phyloP scores from a whole-genome alignment of 2,113 vertebrate species.

The Melanerpes aurifrons region DNA sequence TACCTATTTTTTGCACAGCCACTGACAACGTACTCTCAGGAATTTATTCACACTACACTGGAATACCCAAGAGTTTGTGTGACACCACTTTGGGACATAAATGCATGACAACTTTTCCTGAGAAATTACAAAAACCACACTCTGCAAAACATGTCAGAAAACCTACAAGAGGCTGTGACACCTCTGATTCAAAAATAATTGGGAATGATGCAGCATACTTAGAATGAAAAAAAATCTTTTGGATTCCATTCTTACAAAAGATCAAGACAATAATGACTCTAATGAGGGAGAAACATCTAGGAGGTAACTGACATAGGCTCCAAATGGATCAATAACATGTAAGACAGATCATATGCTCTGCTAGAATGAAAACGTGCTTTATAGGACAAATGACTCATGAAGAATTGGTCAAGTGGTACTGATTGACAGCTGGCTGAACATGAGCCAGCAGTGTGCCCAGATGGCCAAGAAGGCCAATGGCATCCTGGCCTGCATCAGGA shows the following conservation, averaged over 20 bases:
- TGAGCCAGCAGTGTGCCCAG: no score
- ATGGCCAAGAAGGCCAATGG: no score
- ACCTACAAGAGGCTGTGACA: background rate
- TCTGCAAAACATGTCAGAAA: background rate
- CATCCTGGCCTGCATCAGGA: no score
- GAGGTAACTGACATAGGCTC: background rate
- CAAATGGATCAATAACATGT: background rate
- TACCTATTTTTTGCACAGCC: background rate
- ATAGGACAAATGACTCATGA: slow-evolving; percentile 29
- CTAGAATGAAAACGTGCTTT: background rate
- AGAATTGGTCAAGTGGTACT: background rate
- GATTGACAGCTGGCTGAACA: no score
- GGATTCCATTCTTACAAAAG: background rate
- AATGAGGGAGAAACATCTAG: background rate
- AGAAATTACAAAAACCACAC: background rate
- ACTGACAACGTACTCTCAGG: background rate
- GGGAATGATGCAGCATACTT: background rate
- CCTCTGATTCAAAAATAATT: background rate
- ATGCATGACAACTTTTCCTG: background rate
- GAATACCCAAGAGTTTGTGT: background rate
- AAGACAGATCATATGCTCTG: background rate
- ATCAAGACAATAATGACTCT: background rate
- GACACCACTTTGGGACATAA: background rate
- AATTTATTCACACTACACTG: background rate
- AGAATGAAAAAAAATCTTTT: background rate